Conservation (phyloP, 1,140 invertebrate genomes). For the Sitobion miscanthi region DNA sequence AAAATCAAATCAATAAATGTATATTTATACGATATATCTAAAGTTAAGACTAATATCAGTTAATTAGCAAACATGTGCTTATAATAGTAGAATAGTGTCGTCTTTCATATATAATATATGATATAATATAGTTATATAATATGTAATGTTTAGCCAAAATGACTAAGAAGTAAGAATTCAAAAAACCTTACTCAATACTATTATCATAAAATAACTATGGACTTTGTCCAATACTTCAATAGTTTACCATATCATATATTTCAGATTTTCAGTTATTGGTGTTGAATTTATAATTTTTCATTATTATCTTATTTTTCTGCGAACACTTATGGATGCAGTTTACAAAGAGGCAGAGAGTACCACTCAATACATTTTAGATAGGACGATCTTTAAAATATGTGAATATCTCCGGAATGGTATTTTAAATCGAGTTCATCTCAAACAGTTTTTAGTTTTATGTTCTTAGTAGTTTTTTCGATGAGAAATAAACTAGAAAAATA, state of each 20-base stretch:
- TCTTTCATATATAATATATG: background rate
- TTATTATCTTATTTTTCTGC: background rate
- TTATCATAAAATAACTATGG: constrained; percentile 31
- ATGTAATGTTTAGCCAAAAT: background rate
- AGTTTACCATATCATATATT: background rate
- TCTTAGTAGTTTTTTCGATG: background rate
- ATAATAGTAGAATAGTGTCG: background rate
- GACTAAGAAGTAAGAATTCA: background rate
- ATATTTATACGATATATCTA: background rate
- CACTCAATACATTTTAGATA: background rate
- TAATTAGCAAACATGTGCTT: background rate
- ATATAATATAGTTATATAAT: background rate
- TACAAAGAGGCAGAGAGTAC: background rate
- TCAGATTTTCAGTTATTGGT: background rate
- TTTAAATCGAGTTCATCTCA: background rate
- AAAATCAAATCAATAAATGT: background rate
- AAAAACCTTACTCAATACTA: background rate
- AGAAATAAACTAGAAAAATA: background rate
- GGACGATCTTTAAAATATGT: background rate
- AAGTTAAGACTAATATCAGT: background rate
- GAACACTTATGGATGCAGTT: background rate
- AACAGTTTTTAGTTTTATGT: background rate
- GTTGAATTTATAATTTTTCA: background rate
- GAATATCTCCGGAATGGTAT: background rate
- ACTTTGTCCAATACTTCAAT: background rate